Evolutionary conservation across 1,140 invertebrate species (phyloP).

Genomic region (Platyscapa corneri): DNA sequence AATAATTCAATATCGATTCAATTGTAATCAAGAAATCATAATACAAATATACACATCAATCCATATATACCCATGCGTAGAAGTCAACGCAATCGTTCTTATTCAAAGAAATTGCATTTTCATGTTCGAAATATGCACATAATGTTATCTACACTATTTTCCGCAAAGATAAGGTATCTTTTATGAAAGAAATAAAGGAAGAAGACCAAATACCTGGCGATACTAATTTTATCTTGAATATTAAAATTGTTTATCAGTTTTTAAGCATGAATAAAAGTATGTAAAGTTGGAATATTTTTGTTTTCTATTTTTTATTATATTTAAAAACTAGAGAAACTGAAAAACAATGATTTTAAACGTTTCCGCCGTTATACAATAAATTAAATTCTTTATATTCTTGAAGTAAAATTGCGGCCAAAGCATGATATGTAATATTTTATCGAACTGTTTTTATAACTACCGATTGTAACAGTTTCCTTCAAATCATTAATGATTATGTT

Average conservation of each 20-base stretch:
- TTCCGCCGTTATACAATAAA: background rate
- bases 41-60: too few species aligned
- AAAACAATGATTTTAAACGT: background rate
- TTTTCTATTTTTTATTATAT: background rate
- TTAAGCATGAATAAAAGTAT: background rate
- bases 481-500: background rate
- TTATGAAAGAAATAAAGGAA: background rate
- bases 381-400: too few species aligned
- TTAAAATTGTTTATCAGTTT: background rate
- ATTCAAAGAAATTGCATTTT: background rate
- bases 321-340: background rate
- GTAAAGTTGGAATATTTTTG: too few species aligned
- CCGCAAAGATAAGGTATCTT: background rate
- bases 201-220: background rate
- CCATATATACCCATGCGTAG: too few species aligned
- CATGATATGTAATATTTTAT: background rate
- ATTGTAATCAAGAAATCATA: too few species aligned
- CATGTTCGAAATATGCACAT: background rate
- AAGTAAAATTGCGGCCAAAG: background rate
- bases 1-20: too few species aligned
- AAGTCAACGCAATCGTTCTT: too few species aligned
- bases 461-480: background rate
- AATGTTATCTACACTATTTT: background rate
- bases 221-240: background rate
- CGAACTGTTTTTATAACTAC: background rate